Conservation (phyloP, 2,888 invertebrate species). For the Rotaria magnacalcarata region DNA sequence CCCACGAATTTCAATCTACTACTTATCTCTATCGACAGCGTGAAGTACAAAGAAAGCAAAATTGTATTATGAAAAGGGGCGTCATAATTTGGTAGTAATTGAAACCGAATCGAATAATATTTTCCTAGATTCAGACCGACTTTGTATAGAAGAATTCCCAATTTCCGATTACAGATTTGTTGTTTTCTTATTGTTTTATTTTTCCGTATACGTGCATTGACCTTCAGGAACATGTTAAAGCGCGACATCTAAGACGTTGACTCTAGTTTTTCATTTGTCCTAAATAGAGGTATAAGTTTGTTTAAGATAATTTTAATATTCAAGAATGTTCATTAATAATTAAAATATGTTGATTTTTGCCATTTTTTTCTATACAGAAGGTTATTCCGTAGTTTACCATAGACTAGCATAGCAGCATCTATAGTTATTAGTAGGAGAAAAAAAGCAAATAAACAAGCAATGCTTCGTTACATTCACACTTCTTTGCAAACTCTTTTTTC, state of each 20-base stretch:
- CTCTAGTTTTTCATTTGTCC: background rate
- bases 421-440: background rate
- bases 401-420: background rate
- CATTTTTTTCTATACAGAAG: background rate
- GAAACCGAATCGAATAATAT: no score
- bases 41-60: no score
- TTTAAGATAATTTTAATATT: background rate
- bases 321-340: background rate
- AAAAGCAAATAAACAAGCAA: constrained; percentile 28
- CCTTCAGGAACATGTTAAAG: background rate
- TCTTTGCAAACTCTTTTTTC: background rate
- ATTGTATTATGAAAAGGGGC: no score
- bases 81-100: no score
- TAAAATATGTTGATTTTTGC: background rate
- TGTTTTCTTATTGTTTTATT: no score
- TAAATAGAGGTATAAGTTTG: background rate
- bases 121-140: no score
- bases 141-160: no score
- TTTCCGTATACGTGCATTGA: background rate
- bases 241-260: background rate
- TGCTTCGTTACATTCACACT: background rate
- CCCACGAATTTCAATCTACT: no score
- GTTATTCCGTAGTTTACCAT: background rate
- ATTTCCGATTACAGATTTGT: no score
- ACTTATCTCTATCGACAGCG: no score